Evolutionary conservation across 1,140 invertebrate genomes (phyloP), one percentile per base, ranked within the genome.

Genomic region (Metaphire vulgaris): DNA sequence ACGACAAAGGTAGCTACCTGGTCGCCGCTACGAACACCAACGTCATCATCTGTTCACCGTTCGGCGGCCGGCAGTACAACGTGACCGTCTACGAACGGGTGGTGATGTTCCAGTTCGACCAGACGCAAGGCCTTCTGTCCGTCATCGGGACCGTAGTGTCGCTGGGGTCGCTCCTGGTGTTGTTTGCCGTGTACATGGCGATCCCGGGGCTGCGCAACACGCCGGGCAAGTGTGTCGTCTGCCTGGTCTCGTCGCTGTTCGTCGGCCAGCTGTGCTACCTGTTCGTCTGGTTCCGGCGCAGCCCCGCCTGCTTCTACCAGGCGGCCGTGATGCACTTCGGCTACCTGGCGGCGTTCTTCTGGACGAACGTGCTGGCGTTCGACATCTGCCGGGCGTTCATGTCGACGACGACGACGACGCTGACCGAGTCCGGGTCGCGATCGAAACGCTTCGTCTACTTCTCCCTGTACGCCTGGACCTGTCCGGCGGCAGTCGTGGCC

Each of bases 331-430:
- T 87, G 30, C 88, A 88, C 76, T 89, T 88, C 81, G 78, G 82
- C 67, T 89, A 89, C 79, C 81, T 89, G 74, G 83, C 86, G 0
- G 84, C 89, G 0, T 89, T 90, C 80, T 86, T 87, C 69, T 90
- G 89, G 89, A 89, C 89, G 87, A 86, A 88, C 67, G 84, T 87
- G 0, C 86, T 90, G 81, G 86, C 89, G 0, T 88, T 88, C 80
- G 89, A 89, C 79, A 86, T 89, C 2, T 89, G 87, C 83, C 83
- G 87, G 32, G 96, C 93, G 1, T 88, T 88, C 82, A 69, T 26
- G 30, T 79, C 81, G 12, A 78, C 89, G 14, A 29, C 30, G 0
- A n/a, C 33, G 26, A 28, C 29, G 33, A 16, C 64, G 33, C 32
- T 33, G 74, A 16, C 69, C 69, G 71, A 77, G 15, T 74, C 68